phyloP scores from a whole-genome alignment of 2,888 invertebrate species.

The Antheraea assamensis region DNA sequence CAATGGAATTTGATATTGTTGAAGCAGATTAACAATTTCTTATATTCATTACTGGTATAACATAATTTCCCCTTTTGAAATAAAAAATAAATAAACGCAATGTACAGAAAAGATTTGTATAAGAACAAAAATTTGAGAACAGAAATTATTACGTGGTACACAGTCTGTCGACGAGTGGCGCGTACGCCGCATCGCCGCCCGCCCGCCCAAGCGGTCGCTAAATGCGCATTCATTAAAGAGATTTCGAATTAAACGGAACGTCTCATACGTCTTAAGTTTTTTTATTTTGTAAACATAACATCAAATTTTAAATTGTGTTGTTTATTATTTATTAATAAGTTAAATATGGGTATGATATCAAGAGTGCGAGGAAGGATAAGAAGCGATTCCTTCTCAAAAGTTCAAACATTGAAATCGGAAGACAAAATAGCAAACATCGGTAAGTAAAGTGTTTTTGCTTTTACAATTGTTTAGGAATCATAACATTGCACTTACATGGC shows the following conservation, averaged over 20 bases:
- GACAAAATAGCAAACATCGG: constrained; percentile 88
- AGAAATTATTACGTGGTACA: constrained; percentile 4
- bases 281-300: constrained; percentile 25
- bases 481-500: background rate
- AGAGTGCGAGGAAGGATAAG: constrained; percentile 86
- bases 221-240: constrained; percentile 70
- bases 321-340: constrained; percentile 11
- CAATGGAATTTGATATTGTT: constrained; percentile 28
- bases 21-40: background rate
- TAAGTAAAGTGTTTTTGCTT: constrained; percentile 48
- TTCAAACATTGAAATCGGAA: constrained; percentile 83
- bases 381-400: constrained; percentile 84
- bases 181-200: constrained; percentile 59
- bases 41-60: background rate
- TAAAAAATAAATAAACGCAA: constrained; percentile 4
- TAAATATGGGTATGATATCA: constrained; percentile 86
- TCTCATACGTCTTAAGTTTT: constrained; percentile 23
- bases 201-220: constrained; percentile 38
- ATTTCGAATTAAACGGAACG: constrained; percentile 52
- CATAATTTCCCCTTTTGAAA: background rate
- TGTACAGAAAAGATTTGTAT: background rate
- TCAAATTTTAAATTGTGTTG: background rate
- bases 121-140: background rate
- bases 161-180: constrained; percentile 37
- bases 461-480: background rate